Conservation (phyloP, 2,888 invertebrate genomes). For the Dermolepida albohirtum region DNA sequence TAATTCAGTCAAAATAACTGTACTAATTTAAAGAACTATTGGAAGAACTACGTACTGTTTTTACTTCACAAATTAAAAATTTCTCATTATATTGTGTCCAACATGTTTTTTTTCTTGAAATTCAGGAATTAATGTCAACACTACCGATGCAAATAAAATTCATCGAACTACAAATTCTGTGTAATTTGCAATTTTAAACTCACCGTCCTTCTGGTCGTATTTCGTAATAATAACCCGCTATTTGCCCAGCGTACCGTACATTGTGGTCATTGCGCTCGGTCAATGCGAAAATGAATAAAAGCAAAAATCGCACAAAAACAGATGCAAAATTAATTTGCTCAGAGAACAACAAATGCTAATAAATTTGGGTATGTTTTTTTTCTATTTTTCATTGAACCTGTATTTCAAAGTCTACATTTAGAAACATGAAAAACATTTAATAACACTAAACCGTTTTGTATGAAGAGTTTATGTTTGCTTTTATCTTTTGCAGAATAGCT, state of each 20-base stretch:
- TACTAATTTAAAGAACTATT: no score
- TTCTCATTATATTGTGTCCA: no score
- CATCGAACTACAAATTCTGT: conserved; percentile 1
- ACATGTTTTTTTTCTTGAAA: no score
- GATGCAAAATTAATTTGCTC: conserved; percentile 26
- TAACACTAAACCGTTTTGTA: neutral
- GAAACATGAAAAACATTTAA: no score
- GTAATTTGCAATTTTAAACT: conserved; percentile 20
- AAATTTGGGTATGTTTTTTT: conserved; percentile 6
- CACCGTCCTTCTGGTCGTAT: conserved; percentile 11
- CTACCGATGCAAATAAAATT: conserved; percentile 5
- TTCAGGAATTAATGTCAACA: neutral
- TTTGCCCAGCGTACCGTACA: conserved; percentile 8
- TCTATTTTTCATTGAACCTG: neutral
- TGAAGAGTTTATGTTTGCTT: neutral
- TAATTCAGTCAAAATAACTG: no score
- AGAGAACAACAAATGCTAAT: neutral
- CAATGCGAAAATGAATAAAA: conserved; percentile 11
- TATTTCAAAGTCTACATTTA: no score
- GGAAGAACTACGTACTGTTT: no score
- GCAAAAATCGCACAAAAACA: conserved; percentile 26
- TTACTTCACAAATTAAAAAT: no score
- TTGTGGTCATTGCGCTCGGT: conserved; percentile 22
- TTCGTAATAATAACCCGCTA: conserved; percentile 16
- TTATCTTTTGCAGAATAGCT: no score